These are phyloP conservation scores for Chymomyza costata DNA, from an alignment of 1,140 invertebrate genomes.

Conservation along the genomic window DNA sequence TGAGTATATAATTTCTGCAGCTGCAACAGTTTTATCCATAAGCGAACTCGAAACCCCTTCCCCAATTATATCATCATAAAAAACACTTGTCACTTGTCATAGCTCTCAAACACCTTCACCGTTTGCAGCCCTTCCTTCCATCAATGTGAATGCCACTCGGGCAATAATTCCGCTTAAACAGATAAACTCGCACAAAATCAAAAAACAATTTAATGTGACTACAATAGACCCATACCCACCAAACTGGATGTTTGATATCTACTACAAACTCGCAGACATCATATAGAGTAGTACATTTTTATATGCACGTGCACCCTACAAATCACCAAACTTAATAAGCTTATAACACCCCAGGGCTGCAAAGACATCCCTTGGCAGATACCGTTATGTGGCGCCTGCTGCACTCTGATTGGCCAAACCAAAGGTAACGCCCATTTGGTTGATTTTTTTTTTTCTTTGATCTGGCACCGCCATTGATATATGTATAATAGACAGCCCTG, in stretches of 20 bases:
- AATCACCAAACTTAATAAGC: constrained; percentile 52
- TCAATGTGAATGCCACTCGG: constrained; percentile 41
- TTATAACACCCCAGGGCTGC: constrained; percentile 45
- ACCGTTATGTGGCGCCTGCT: constrained; percentile 20
- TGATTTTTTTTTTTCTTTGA: constrained; percentile 46
- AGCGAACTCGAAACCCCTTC: not conserved
- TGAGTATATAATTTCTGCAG: constrained; percentile 44
- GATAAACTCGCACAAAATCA: constrained; percentile 58
- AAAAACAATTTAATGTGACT: constrained; percentile 52
- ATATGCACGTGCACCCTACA: not conserved
- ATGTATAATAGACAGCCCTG: constrained; percentile 3
- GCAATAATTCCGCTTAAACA: constrained; percentile 69
- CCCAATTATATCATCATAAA: constrained; percentile 21
- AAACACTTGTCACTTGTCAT: constrained; percentile 2
- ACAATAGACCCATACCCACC: constrained; percentile 2
- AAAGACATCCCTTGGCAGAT: constrained; percentile 37
- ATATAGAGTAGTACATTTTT: too few relatives aligned
- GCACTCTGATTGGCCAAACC: constrained; percentile 32
- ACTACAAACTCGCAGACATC: too few relatives aligned
- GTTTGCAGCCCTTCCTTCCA: too few relatives aligned
- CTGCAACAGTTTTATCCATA: constrained; percentile 7
- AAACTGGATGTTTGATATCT: too few relatives aligned
- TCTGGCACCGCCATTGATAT: constrained; percentile 52
- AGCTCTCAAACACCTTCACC: too few relatives aligned
- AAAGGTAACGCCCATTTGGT: constrained; percentile 35